phyloP scores from a whole-genome alignment of 2,797 vertebrate genomes.

The Simalia tracyae region DNA sequence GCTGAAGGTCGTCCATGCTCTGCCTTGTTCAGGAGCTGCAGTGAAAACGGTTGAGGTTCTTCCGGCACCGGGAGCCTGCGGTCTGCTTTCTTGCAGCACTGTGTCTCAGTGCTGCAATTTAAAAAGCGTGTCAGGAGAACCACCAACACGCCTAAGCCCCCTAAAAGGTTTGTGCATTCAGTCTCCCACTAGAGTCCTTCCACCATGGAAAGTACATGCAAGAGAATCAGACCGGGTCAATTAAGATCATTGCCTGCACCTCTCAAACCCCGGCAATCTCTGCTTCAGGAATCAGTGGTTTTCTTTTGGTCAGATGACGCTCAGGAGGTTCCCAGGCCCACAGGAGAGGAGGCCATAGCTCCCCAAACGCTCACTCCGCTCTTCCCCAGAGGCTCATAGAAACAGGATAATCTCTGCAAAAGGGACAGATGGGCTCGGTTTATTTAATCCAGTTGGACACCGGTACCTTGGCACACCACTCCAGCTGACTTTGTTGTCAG shows the following conservation, averaged over 20 bases:
- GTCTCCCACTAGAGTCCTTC: not conserved
- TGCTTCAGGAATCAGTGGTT: not conserved
- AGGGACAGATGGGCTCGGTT: too few relatives aligned
- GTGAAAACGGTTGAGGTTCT: too few relatives aligned
- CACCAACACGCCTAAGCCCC: too few relatives aligned
- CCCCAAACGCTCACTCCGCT: not conserved
- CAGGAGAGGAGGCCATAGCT: not conserved
- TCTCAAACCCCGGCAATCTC: not conserved
- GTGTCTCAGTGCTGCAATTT: not conserved
- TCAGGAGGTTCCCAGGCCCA: too few relatives aligned
- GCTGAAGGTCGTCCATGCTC: not conserved
- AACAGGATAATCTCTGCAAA: not conserved
- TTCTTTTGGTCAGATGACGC: not conserved
- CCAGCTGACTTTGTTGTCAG: not conserved
- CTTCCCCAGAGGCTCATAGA: not conserved
- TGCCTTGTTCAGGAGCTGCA: not conserved
- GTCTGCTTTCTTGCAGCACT: not conserved
- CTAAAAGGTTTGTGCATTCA: too few relatives aligned
- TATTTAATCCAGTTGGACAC: too few relatives aligned
- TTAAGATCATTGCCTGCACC: too few relatives aligned
- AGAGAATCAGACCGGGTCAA: not conserved
- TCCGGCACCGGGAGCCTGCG: not conserved
- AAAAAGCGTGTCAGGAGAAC: not conserved
- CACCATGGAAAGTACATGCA: not conserved
- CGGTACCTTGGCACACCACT: not conserved